Evolutionary conservation across 2,888 invertebrate species (phyloP).

Genomic region (Alentia gelatinosa): DNA sequence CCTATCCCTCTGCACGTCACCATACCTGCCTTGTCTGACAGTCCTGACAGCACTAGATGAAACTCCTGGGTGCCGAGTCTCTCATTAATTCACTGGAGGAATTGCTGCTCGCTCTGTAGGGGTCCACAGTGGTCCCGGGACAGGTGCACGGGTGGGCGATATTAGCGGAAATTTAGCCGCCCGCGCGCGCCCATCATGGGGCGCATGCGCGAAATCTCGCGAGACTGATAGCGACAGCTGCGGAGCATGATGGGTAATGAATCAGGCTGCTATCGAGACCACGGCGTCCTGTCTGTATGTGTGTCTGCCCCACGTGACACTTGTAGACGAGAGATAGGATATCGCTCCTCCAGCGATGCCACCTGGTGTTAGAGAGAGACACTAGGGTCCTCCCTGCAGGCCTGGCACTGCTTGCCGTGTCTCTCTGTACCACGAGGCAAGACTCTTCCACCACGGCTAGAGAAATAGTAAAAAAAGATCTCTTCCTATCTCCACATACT

Average conservation of each 20-base stretch:
- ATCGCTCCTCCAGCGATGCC: neutral
- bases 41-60: neutral
- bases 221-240: conserved; percentile 32
- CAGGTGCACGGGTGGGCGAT: conserved; percentile 46
- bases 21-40: neutral
- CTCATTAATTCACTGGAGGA: conserved; percentile 6
- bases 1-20: neutral
- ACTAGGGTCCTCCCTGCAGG: neutral
- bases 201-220: conserved; percentile 35
- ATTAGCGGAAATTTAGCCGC: conserved; percentile 39
- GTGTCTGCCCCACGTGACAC: neutral
- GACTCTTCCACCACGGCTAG: too few species aligned
- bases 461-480: too few species aligned
- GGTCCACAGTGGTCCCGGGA: neutral
- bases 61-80: neutral
- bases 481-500: too few species aligned
- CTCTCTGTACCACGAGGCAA: too few species aligned
- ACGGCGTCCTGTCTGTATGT: neutral
- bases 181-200: neutral
- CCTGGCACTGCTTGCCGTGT: too few species aligned
- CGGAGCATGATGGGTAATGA: conserved; percentile 29
- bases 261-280: neutral
- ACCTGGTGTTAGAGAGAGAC: neutral
- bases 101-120: neutral
- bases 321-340: neutral